Conservation (phyloP, 2,888 invertebrate species). For the Podotricha telesiphe region DNA sequence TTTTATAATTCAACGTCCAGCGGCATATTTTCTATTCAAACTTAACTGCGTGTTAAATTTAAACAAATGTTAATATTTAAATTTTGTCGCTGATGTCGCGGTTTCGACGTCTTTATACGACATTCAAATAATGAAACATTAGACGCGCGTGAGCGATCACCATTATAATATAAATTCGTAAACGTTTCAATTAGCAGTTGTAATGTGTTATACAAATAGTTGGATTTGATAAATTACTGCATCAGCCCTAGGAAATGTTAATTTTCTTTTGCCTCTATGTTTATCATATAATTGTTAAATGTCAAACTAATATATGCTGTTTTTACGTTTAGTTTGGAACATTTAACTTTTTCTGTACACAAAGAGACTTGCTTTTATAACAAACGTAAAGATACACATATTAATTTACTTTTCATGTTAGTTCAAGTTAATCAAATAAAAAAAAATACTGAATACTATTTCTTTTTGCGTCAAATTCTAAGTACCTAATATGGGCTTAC, state of each 20-base stretch:
- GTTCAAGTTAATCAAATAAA: too few relatives aligned
- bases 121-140: constrained; percentile 70
- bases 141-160: constrained; percentile 62
- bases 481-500: too few relatives aligned
- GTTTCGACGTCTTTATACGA: constrained; percentile 79
- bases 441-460: too few relatives aligned
- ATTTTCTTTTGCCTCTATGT: neutral
- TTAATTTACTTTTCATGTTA: too few relatives aligned
- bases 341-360: neutral
- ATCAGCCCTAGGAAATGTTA: constrained; percentile 20
- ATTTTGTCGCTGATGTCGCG: constrained; percentile 67
- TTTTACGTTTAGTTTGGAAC: too few relatives aligned
- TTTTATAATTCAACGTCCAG: constrained; percentile 69
- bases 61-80: constrained; percentile 78
- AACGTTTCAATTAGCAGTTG: constrained; percentile 54
- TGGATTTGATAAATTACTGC: constrained; percentile 36
- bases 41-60: constrained; percentile 80
- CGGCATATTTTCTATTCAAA: constrained; percentile 66
- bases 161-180: constrained; percentile 69
- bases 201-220: constrained; percentile 35
- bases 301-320: neutral
- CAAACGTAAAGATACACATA: too few relatives aligned
- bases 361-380: too few relatives aligned
- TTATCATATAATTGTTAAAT: neutral
- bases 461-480: too few relatives aligned